Evolutionary conservation across 92 coral and sea anemone genomes (phyloP).

Genomic region (Micromussa lordhowensis): DNA sequence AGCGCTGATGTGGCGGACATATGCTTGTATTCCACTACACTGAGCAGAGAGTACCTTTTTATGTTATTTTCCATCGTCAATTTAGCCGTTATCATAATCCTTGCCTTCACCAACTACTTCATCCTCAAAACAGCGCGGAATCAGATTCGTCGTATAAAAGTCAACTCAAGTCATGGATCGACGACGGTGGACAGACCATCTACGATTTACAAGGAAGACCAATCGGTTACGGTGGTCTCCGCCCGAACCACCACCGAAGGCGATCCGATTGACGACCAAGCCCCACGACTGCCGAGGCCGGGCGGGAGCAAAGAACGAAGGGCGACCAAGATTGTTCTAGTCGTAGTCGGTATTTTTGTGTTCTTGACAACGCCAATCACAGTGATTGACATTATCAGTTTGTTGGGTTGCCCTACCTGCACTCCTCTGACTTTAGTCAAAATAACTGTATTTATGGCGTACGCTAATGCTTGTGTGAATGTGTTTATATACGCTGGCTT

Average conservation of each 20-base stretch:
- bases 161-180: conserved; percentile 38
- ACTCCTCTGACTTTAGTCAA: conserved; percentile 78
- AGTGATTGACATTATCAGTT: conserved; percentile 79
- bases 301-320: conserved; percentile 66
- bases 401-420: conserved; percentile 70
- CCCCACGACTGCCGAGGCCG: conserved; percentile 19
- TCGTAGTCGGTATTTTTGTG: conserved; percentile 85
- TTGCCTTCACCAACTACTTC: conserved; percentile 80
- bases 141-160: conserved; percentile 82
- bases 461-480: conserved; percentile 89
- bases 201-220: conserved; percentile 32
- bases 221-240: conserved; percentile 19
- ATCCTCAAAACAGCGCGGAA: conserved; percentile 83
- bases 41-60: conserved; percentile 76
- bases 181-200: conserved; percentile 45
- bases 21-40: conserved; percentile 84
- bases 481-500: conserved; percentile 95
- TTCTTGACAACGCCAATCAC: conserved; percentile 92
- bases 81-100: conserved; percentile 71
- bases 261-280: conserved; percentile 13
- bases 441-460: conserved; percentile 88
- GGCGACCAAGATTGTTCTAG: conserved; percentile 86
- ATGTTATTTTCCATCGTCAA: conserved; percentile 85
- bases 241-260: conserved; percentile 6
- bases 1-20: conserved; percentile 70